Base-by-base conservation (phyloP, 2,113 vertebrate genomes). In the Neotoma lepida region DNA sequence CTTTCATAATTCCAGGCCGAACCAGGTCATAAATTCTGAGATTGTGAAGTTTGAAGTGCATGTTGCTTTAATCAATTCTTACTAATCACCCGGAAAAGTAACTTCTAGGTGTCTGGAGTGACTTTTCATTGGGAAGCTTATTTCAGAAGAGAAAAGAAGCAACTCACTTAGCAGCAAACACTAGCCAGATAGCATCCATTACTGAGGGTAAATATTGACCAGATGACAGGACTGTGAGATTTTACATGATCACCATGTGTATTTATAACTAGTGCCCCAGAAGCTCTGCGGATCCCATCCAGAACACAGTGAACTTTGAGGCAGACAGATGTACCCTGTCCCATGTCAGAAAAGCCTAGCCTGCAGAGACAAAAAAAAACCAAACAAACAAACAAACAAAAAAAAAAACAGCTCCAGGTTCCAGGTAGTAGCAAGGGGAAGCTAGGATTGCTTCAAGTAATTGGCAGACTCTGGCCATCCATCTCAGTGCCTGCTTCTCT, bases 1-100 rank as follows among this genome's bases (percentile, higher is more conserved):
- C 99, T 98, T 99, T 99, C 98, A 98, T 98, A 98, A 97, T 98
- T 96, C 98, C 98, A 97, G 98, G 98, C 98, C 98, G 98, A 97
- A 99, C 97, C 98, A 99, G 99, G 99, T 99, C 98, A 98, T 98
- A 98, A 98, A 85, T 85, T 96, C 96, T 97, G 97, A 98, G 96
- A 96, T 81, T 95, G 95, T 97, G 97, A n/a, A 96, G 93, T 98
- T 92, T 93, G 98, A 93, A 82, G 77, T 98, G 98, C 98, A 98
- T 98, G 98, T 64, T 64, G 94, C 95, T 96, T 96, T 92, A 94
- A 96, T 49, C 22, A 68, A n/a, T 94, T 93, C 96, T 98, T 93
- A 98, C 95, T 94, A 95, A 84, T 94, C 17, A 30, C 12, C 88
- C 90, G 80, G 94, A 94, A 96, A 64, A 74, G 66, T 96, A 96